These are phyloP conservation scores for Cheilosia soror DNA, from an alignment of 2,888 invertebrate species.

Conservation along the genomic window DNA sequence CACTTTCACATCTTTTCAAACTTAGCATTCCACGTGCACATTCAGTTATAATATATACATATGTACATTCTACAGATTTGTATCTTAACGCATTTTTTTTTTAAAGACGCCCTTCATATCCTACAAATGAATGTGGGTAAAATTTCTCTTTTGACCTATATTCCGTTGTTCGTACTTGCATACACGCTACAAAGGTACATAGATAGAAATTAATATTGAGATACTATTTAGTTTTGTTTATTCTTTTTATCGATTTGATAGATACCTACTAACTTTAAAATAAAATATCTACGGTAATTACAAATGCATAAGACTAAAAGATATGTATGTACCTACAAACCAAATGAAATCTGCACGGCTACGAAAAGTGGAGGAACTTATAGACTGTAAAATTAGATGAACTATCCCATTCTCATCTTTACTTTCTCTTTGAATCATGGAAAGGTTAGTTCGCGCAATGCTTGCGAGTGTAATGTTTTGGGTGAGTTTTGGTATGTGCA, in stretches of 20 bases:
- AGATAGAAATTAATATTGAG: slow-evolving; percentile 4
- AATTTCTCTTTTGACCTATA: slow-evolving; percentile 69
- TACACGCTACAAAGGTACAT: slow-evolving; percentile 2
- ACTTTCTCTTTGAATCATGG: slow-evolving; percentile 63
- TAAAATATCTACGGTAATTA: slow-evolving; percentile 1
- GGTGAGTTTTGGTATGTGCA: slow-evolving; percentile 2
- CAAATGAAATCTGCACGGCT: neutral
- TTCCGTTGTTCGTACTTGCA: slow-evolving; percentile 20
- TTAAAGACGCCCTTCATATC: slow-evolving; percentile 46
- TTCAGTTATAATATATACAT: slow-evolving; percentile 5
- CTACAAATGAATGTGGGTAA: slow-evolving; percentile 33
- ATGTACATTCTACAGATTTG: slow-evolving; percentile 17
- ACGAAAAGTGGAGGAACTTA: slow-evolving; percentile 23
- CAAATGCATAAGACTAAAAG: neutral
- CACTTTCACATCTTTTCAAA: slow-evolving; percentile 36
- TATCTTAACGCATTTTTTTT: slow-evolving; percentile 20
- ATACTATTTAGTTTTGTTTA: slow-evolving; percentile 10
- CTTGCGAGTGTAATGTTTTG: slow-evolving; percentile 13
- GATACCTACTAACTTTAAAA: neutral
- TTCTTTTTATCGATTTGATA: slow-evolving; percentile 1
- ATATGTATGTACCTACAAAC: neutral
- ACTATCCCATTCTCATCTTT: slow-evolving; percentile 41
- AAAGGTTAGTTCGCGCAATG: slow-evolving; percentile 17
- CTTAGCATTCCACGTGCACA: slow-evolving; percentile 36
- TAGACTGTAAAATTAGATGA: slow-evolving; percentile 35